Percentiles rank a stretch among this genome's conserved stretches.
Conservation (phyloP, 2,113 vertebrate species). For the Rhinopomastus cyanomelas region DNA sequence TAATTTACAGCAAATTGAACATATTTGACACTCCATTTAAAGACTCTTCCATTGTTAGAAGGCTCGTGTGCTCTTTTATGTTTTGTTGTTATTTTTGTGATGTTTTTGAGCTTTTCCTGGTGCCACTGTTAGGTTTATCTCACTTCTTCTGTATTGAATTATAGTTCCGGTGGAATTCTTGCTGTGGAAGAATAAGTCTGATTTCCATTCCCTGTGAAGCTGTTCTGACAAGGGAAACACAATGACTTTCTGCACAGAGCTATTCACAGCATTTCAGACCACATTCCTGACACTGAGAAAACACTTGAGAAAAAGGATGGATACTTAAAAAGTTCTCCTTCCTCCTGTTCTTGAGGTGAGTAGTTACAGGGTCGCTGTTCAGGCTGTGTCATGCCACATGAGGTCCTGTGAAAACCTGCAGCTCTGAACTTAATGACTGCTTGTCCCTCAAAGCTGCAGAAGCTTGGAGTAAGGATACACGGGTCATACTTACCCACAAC, state of each 20-base stretch:
- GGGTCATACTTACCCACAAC: background rate
- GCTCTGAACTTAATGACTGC: background rate
- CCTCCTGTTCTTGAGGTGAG: background rate
- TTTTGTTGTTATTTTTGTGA: background rate
- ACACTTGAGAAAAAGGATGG: background rate
- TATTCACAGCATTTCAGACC: background rate
- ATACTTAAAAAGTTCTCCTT: background rate
- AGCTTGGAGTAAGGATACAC: background rate
- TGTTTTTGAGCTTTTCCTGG: background rate
- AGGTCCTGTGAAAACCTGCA: background rate
- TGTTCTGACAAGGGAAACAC: background rate
- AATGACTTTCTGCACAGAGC: background rate
- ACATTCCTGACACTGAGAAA: background rate
- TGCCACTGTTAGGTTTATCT: background rate
- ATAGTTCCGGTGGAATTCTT: conserved; percentile 1
- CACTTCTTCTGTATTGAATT: conserved; percentile 17
- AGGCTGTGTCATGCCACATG: background rate
- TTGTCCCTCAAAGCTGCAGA: background rate
- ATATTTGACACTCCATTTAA: background rate
- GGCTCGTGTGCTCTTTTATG: background rate
- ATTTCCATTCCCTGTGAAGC: conserved; percentile 15
- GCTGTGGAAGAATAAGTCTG: background rate
- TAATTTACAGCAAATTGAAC: conserved; percentile 25
- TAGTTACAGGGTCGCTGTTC: background rate
- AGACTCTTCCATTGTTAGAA: background rate